A percentile compares a stretch with the other conserved stretches of the same genome.
Evolutionary conservation across 2,113 vertebrate species (phyloP).

Genomic region (Neotoma lepida): DNA sequence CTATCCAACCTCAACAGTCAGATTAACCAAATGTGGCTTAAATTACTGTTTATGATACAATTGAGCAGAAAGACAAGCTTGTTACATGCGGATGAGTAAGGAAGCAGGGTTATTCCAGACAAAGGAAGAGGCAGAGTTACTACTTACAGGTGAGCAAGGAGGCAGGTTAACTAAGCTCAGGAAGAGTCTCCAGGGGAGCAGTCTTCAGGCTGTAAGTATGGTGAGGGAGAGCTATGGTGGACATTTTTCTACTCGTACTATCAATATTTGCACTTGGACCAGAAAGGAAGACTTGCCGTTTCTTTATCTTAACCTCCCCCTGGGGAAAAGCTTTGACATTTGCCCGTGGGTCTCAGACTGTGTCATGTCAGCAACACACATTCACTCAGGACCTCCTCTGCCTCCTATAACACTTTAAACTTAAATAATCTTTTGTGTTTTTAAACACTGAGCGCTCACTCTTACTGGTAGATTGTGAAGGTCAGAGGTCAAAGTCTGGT

Average conservation of each 20-base stretch:
- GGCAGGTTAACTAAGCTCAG: not conserved
- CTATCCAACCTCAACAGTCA: not conserved
- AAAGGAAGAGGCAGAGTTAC: not conserved
- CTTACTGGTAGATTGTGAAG: not conserved
- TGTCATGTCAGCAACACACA: not conserved
- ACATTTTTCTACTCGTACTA: not conserved
- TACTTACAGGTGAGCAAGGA: not conserved
- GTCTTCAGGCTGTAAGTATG: not conserved
- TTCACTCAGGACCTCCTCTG: not conserved
- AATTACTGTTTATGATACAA: not conserved
- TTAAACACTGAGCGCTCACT: not conserved
- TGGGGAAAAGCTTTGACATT: not conserved
- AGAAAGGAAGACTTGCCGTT: not conserved
- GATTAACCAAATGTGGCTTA: not conserved
- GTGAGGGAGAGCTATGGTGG: not conserved
- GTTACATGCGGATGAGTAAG: not conserved
- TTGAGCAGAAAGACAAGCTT: not conserved
- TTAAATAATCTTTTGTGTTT: not conserved
- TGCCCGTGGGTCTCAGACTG: not conserved
- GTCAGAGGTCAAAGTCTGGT: not conserved
- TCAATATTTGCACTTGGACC: not conserved
- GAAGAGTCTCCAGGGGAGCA: not conserved
- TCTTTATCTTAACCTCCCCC: not conserved
- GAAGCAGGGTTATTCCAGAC: not conserved
- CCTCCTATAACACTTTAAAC: not conserved